Percentiles rank a stretch among this genome's conserved stretches.
phyloP scores from a whole-genome alignment of 2,113 vertebrate genomes.

The Stegastes partitus region DNA sequence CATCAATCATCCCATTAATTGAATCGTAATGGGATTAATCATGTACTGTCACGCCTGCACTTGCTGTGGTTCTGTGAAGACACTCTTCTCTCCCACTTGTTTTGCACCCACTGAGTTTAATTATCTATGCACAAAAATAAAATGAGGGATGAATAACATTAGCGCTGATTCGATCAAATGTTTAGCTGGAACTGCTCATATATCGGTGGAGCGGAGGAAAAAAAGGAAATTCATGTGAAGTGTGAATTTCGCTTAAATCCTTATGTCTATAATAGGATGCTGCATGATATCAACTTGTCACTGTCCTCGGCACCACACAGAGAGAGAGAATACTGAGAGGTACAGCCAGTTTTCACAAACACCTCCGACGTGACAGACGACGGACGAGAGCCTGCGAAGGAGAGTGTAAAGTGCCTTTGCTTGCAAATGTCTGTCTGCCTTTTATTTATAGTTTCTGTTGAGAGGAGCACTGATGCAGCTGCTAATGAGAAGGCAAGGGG shows the following conservation, averaged over 20 bases:
- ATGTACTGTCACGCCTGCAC: slow-evolving; percentile 61
- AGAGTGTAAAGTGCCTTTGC: slow-evolving; percentile 44
- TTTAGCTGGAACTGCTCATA: slow-evolving; percentile 24
- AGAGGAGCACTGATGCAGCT: slow-evolving; percentile 72
- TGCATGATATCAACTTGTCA: background rate
- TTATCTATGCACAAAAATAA: slow-evolving; percentile 50
- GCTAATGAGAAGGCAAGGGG: slow-evolving; percentile 75
- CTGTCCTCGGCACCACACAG: background rate
- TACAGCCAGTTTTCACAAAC: background rate
- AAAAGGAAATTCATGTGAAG: background rate
- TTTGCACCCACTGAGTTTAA: slow-evolving; percentile 54
- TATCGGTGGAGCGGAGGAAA: background rate
- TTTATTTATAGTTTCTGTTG: slow-evolving; percentile 79
- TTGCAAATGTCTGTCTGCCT: slow-evolving; percentile 49
- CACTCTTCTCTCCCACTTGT: slow-evolving; percentile 50
- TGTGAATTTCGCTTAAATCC: background rate
- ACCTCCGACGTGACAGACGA: slow-evolving; percentile 29
- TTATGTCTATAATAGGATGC: background rate
- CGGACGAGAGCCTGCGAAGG: background rate
- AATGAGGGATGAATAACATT: slow-evolving; percentile 26
- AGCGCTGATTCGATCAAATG: slow-evolving; percentile 36
- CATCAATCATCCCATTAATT: slow-evolving; percentile 75
- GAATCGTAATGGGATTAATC: slow-evolving; percentile 77
- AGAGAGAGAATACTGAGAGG: background rate
- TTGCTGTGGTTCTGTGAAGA: slow-evolving; percentile 51